These are phyloP conservation scores for Malaclemys terrapin DNA, from an alignment of 2,113 vertebrate species.

Conservation along the genomic window DNA sequence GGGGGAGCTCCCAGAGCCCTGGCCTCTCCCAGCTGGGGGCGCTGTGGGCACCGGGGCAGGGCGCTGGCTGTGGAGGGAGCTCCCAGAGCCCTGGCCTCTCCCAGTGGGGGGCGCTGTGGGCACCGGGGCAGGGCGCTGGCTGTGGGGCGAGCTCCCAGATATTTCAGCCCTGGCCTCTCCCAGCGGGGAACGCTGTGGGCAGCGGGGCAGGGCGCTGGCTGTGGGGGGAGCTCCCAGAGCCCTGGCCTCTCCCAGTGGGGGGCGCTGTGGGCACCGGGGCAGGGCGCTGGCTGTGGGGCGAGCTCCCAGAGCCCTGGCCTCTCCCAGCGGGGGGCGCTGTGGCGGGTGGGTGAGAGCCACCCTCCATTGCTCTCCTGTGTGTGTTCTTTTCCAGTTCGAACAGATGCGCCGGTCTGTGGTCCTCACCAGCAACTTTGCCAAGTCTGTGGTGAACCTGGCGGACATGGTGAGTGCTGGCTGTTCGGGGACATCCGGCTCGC, in stretches of 20 bases:
- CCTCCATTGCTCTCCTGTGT: neutral
- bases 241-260: neutral
- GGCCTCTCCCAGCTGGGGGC: too few species aligned
- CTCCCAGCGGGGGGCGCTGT: neutral
- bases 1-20: too few species aligned
- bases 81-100: neutral
- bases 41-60: too few species aligned
- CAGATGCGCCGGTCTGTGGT: slow-evolving; percentile 88
- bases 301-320: neutral
- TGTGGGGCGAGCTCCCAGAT: too few species aligned
- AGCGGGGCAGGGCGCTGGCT: too few species aligned
- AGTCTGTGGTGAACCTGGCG: slow-evolving; percentile 96
- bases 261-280: neutral
- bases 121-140: too few species aligned
- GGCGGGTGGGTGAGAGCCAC: fast-evolving
- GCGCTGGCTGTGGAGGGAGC: too few species aligned
- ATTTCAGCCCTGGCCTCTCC: too few species aligned
- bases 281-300: too few species aligned
- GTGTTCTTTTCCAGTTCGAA: slow-evolving; percentile 82
- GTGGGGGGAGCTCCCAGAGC: neutral
- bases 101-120: neutral
- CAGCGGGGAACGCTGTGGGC: too few species aligned
- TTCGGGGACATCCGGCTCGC: too few species aligned
- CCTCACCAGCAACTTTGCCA: slow-evolving; percentile 96
- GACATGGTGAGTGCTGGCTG: slow-evolving; percentile 85